phyloP scores from a whole-genome alignment of 2,888 invertebrate species.

The Strigamia transsilvanica region DNA sequence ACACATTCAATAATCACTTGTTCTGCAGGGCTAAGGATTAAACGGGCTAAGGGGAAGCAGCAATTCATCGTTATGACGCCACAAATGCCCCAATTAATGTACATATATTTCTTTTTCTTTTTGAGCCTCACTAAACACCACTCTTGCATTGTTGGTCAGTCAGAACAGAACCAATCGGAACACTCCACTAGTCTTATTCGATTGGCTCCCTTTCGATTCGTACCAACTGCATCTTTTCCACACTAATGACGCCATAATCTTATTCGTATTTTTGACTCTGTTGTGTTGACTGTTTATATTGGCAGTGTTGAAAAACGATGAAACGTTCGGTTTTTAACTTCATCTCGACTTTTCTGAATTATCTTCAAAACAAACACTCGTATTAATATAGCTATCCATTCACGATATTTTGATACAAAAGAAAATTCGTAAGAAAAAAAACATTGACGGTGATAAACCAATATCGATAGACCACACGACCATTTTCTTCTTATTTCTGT shows the following conservation, averaged over 20 bases:
- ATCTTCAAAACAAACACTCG: conserved; percentile 18
- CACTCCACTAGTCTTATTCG: background rate
- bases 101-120: background rate
- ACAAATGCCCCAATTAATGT: background rate
- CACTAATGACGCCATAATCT: conserved; percentile 20
- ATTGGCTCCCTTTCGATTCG: background rate
- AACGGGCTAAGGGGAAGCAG: conserved; percentile 21
- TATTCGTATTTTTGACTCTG: conserved; percentile 13
- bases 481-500: background rate
- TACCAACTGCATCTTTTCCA: background rate
- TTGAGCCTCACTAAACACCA: conserved; percentile 21
- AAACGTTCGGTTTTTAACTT: conserved; percentile 1
- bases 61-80: conserved; percentile 32
- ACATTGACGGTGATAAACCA: background rate
- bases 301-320: background rate
- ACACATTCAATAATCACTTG: conserved; percentile 34
- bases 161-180: background rate
- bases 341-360: background rate
- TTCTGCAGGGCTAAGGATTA: conserved; percentile 17
- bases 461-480: background rate
- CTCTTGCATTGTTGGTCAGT: conserved; percentile 22
- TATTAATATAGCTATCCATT: background rate
- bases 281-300: conserved; percentile 17
- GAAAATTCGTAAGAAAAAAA: background rate
- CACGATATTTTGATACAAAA: conserved; percentile 16